phyloP scores from a whole-genome alignment of 1,140 invertebrate species.

The Megathymus violae region DNA sequence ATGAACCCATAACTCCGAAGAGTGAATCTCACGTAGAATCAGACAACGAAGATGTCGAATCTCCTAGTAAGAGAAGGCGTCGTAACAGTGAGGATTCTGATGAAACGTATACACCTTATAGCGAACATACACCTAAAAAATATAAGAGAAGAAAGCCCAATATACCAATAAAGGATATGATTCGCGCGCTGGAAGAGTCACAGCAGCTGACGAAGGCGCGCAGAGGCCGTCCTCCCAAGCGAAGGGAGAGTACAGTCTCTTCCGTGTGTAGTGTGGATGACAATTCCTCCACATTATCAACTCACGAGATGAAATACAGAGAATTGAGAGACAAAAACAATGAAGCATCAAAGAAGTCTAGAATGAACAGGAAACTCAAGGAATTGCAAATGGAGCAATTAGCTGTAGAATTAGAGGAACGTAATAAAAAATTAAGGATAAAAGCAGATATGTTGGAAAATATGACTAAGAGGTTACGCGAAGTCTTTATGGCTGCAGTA shows the following conservation, averaged over 20 bases:
- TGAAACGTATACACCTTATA: slow-evolving; percentile 68
- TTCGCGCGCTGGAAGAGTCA: slow-evolving; percentile 65
- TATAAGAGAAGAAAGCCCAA: slow-evolving; percentile 64
- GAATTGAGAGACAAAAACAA: slow-evolving; percentile 90
- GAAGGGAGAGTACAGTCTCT: slow-evolving; percentile 70
- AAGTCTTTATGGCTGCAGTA: slow-evolving; percentile 73
- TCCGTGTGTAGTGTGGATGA: slow-evolving; percentile 67
- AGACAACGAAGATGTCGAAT: slow-evolving; percentile 60
- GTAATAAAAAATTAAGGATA: slow-evolving; percentile 72
- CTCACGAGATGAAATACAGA: slow-evolving; percentile 83
- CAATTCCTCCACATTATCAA: slow-evolving; percentile 62
- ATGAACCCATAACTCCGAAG: slow-evolving; percentile 69
- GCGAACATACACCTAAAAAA: slow-evolving; percentile 57
- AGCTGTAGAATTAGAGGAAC: slow-evolving; percentile 71
- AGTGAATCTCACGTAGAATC: slow-evolving; percentile 69
- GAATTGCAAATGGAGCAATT: slow-evolving; percentile 82
- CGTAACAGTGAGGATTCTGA: slow-evolving; percentile 75
- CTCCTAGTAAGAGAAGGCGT: slow-evolving; percentile 52
- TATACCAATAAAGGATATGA: slow-evolving; percentile 73
- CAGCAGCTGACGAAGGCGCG: slow-evolving; percentile 62
- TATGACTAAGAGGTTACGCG: slow-evolving; percentile 71
- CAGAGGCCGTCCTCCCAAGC: slow-evolving; percentile 71
- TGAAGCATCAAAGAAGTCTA: slow-evolving; percentile 88
- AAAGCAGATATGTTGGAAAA: slow-evolving; percentile 71
- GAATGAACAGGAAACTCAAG: slow-evolving; percentile 88